These are phyloP conservation scores for Zosterops lateralis DNA, from an alignment of 2,113 vertebrate genomes.

Conservation along the genomic window DNA sequence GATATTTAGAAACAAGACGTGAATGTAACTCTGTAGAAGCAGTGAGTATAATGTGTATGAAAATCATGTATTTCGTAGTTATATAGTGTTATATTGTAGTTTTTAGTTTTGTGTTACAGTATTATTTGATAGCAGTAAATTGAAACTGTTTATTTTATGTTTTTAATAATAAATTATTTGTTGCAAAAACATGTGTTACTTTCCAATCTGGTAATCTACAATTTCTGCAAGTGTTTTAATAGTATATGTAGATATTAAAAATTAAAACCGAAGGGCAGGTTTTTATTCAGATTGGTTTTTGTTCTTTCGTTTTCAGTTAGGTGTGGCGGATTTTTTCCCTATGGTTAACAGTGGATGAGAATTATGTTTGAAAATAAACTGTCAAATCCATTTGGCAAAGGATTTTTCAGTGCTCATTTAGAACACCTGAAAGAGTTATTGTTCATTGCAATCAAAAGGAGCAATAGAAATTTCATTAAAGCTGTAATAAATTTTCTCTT, in stretches of 20 bases:
- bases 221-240: not conserved
- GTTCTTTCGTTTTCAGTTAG: not conserved
- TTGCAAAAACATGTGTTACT: not conserved
- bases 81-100: not conserved
- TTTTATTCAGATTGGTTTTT: not conserved
- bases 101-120: not conserved
- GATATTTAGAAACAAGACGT: constrained; percentile 95
- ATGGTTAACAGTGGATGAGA: not conserved
- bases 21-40: constrained; percentile 99
- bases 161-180: not conserved
- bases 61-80: not conserved
- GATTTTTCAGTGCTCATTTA: not conserved
- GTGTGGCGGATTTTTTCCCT: not conserved
- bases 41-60: constrained; percentile 78
- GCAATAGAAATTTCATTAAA: not conserved
- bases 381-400: not conserved
- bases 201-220: not conserved
- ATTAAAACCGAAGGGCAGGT: not conserved
- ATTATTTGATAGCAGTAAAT: not conserved
- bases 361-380: not conserved
- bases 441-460: not conserved
- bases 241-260: not conserved
- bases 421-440: not conserved
- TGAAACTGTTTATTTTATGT: not conserved
- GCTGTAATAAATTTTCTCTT: not conserved